Percentiles rank a stretch among this genome's conserved stretches.
phyloP scores from a whole-genome alignment of 2,888 invertebrate genomes.

The Sinopyrophorus schimmeli region DNA sequence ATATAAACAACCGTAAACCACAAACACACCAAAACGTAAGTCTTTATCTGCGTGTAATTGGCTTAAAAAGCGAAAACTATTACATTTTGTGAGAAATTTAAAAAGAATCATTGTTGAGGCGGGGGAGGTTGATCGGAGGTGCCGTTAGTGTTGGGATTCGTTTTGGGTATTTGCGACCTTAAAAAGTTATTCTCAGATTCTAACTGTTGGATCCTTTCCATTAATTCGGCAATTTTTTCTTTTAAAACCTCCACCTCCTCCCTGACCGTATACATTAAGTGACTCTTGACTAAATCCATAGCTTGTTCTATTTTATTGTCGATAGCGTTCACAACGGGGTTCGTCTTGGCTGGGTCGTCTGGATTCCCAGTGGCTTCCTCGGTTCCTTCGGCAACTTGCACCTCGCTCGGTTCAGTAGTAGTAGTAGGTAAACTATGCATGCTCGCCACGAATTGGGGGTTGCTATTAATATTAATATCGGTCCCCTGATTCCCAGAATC shows the following conservation, averaged over 20 bases:
- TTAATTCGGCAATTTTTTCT: constrained; percentile 72
- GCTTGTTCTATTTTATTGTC: constrained; percentile 82
- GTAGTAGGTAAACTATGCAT: constrained; percentile 47
- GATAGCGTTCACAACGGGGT: constrained; percentile 65
- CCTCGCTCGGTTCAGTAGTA: constrained; percentile 38
- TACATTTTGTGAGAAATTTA: too few species aligned
- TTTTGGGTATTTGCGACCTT: constrained; percentile 54
- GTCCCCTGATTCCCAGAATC: constrained; percentile 36
- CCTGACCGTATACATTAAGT: constrained; percentile 76
- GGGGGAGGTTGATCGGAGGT: constrained; percentile 24
- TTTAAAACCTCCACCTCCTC: constrained; percentile 78
- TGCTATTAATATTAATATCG: constrained; percentile 52
- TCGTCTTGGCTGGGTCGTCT: constrained; percentile 48
- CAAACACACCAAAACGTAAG: too few species aligned
- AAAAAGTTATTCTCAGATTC: constrained; percentile 72
- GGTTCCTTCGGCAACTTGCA: constrained; percentile 33
- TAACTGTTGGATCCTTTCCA: constrained; percentile 69
- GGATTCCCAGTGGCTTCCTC: constrained; percentile 37
- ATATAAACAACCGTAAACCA: too few species aligned
- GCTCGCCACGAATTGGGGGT: constrained; percentile 51
- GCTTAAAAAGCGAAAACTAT: constrained; percentile 16
- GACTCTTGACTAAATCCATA: constrained; percentile 78
- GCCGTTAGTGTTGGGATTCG: constrained; percentile 31
- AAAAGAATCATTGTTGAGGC: constrained; percentile 23
- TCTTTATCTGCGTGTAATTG: constrained; percentile 14